Percentiles rank a stretch among this genome's conserved stretches.
Conservation (phyloP, 2,797 vertebrate species). For the Buphagus erythrorhynchus region DNA sequence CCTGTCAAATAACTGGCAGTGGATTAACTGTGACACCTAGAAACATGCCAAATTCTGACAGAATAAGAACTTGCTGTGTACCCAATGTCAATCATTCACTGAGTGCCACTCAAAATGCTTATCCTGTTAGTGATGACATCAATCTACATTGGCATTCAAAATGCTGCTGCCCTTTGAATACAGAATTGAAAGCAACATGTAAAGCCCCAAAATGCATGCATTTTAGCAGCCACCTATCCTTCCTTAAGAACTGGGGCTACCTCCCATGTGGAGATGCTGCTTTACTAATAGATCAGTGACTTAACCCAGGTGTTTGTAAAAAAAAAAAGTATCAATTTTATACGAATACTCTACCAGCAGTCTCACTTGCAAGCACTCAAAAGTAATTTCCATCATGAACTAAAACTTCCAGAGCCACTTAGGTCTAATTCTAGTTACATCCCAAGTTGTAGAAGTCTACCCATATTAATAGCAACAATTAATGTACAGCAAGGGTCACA, state of each 20-base stretch:
- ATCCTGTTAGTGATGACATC: conserved; percentile 63
- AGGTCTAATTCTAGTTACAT: not conserved
- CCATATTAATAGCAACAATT: not conserved
- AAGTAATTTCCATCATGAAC: not conserved
- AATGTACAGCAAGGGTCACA: not conserved
- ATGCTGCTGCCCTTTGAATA: conserved; percentile 5
- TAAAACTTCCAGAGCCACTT: not conserved
- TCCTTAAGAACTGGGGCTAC: not conserved
- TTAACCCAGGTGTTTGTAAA: not conserved
- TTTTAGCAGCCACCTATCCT: not conserved
- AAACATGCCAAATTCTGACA: conserved; percentile 69
- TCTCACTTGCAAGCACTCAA: not conserved
- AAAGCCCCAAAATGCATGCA: not conserved
- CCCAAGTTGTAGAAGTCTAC: not conserved
- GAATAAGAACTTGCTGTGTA: conserved; percentile 68
- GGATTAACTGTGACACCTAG: conserved; percentile 73
- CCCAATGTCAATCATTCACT: conserved; percentile 63
- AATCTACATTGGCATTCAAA: conserved; percentile 49
- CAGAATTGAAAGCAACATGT: not conserved
- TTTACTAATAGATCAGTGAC: not conserved
- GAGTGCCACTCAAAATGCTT: conserved; percentile 69
- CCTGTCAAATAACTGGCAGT: conserved; percentile 71
- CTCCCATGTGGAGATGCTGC: not conserved
- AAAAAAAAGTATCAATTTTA: fast-evolving
- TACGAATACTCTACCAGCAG: not conserved